Base-by-base conservation (phyloP, 2,113 vertebrate species). In the Scalopus aquaticus region DNA sequence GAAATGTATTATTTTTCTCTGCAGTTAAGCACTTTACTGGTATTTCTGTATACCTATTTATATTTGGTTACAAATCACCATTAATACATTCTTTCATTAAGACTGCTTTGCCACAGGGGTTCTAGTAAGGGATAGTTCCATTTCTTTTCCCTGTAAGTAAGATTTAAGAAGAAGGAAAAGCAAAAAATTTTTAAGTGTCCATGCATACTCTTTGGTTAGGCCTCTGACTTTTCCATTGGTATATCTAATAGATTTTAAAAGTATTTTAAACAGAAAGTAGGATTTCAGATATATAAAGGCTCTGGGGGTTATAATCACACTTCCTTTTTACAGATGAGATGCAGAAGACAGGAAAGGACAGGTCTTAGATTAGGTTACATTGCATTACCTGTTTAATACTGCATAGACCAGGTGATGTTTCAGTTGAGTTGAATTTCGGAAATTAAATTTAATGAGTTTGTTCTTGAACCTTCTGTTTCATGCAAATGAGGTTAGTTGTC, bases 371-470 rank as follows among this genome's bases (percentile, higher is more conserved):
- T 6, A 8, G 0, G 26, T 19, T 85, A 58, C 3, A 37, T 84
- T 49, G 39, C 73, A 17, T 10, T 65, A 16, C 93, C 44, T 37
- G 0, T 76, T 96, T 92, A 60, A 88, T 97, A 69, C 13, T 70
- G 42, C 24, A 42, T 77, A 76, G 49, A 42, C 56, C 72, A 39
- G 11, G 37, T 84, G 13, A 73, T 69, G 46, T 95, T 51, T 73
- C 13, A 13, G 88, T 92, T 84, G 72, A 64, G 20, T 62, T 93
- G 32, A 6, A 20, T 93, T 78, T 64, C 22, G 56, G 24, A 96
- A 78, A 30, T 94, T 96, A 94, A 77, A 65, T 96, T 76, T 42
- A 96, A 58, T 84, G 70, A 86, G 78, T 76, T 82, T 65, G 16
- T n/a, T 62, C 32, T 93, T 95, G 65, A 83, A 81, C 49, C 42